Conservation (phyloP, 2,888 invertebrate genomes). For the Cephalotes varians region DNA sequence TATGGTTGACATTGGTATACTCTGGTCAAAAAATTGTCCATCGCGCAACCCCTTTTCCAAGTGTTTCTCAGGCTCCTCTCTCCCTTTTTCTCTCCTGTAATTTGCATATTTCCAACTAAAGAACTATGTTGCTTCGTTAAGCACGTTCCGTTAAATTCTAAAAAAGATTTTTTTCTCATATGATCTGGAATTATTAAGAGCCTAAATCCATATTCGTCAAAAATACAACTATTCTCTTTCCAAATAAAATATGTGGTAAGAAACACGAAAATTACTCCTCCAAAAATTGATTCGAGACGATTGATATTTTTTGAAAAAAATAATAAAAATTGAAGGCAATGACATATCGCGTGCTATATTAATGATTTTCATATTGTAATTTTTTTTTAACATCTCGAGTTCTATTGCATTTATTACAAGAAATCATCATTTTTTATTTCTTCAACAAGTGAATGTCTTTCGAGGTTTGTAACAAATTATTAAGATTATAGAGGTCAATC, state of each 20-base stretch:
- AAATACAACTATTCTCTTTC: not conserved
- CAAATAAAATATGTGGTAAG: not conserved
- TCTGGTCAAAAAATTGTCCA: conserved; percentile 80
- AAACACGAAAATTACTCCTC: not conserved
- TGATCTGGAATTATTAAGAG: not conserved
- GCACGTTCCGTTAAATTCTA: conserved; percentile 49
- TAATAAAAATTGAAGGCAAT: not conserved
- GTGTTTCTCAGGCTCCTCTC: conserved; percentile 69
- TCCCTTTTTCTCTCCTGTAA: conserved; percentile 26
- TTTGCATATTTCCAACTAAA: conserved; percentile 73
- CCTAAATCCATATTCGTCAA: not conserved
- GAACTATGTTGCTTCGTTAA: conserved; percentile 43
- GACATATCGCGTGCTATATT: not conserved
- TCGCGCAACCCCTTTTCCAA: conserved; percentile 71
- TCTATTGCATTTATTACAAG: not conserved
- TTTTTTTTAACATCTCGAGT: not conserved
- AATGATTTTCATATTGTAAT: conserved; percentile 5
- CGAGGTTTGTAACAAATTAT: not conserved
- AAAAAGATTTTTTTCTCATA: conserved; percentile 59
- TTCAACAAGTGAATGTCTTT: not conserved
- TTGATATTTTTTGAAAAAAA: not conserved
- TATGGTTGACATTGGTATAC: conserved; percentile 78
- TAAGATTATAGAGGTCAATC: not conserved
- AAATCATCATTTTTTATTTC: not conserved
- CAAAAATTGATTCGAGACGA: not conserved